Conservation (phyloP, 2,888 invertebrate genomes). For the Cataglyphis altisquamis region DNA sequence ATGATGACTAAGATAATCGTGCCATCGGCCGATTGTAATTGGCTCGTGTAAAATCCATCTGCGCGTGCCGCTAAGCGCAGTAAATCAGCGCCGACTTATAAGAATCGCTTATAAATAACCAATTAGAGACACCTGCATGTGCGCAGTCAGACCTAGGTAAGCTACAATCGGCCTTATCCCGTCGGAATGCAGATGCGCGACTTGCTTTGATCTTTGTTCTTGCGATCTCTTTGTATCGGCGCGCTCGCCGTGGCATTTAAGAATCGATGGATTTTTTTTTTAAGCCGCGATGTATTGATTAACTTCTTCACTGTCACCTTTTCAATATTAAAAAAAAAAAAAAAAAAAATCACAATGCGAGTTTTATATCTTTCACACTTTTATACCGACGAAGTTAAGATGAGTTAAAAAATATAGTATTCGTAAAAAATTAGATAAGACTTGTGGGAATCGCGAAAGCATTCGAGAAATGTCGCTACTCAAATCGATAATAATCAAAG, state of each 20-base stretch:
- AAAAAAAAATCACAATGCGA: neutral
- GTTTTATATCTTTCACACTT: neutral
- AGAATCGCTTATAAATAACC: constrained; percentile 84
- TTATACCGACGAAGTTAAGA: neutral
- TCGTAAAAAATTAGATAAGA: neutral
- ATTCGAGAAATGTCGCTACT: neutral
- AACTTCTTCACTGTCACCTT: constrained; percentile 29
- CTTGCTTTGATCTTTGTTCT: constrained; percentile 76
- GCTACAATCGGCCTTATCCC: constrained; percentile 68
- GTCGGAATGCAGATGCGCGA: constrained; percentile 76
- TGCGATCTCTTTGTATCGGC: constrained; percentile 69
- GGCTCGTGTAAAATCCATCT: constrained; percentile 71
- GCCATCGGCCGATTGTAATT: constrained; percentile 79
- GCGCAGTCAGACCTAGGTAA: constrained; percentile 66
- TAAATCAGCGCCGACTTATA: constrained; percentile 75
- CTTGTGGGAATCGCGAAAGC: neutral
- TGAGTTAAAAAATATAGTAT: neutral
- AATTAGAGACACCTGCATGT: constrained; percentile 85
- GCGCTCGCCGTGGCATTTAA: constrained; percentile 66
- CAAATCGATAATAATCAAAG: neutral
- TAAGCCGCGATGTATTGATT: constrained; percentile 59
- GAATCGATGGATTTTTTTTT: constrained; percentile 21
- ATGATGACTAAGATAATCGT: constrained; percentile 79
- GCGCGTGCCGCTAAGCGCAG: constrained; percentile 70
- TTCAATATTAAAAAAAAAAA: neutral